Conservation (phyloP, 2,113 vertebrate genomes). For the Gavialis gangeticus region DNA sequence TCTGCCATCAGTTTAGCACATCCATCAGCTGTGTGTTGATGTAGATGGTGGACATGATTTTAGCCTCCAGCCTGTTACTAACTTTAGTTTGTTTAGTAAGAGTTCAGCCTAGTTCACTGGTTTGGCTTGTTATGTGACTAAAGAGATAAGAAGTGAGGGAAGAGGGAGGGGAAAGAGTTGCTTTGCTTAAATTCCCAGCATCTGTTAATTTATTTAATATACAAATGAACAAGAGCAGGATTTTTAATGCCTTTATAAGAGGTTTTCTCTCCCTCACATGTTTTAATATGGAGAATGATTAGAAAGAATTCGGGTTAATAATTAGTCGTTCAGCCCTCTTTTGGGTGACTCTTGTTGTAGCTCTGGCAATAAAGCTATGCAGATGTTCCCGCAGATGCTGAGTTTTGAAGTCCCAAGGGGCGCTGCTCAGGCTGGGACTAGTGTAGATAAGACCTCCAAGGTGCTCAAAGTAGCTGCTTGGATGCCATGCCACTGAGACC, state of each 20-base stretch:
- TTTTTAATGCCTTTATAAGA: not conserved
- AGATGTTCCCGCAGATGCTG: not conserved
- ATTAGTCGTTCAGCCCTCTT: not conserved
- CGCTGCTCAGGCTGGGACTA: not conserved
- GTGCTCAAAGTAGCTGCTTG: not conserved
- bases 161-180: not conserved
- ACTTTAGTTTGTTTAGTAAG: conserved; percentile 59
- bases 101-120: conserved; percentile 69
- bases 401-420: conserved; percentile 13
- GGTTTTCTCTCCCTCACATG: not conserved
- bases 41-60: conserved; percentile 62
- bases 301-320: conserved; percentile 20
- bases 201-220: conserved; percentile 65
- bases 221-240: conserved; percentile 33
- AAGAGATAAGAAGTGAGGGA: not conserved
- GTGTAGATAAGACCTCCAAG: rapidly evolving
- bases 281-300: not conserved
- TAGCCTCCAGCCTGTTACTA: conserved; percentile 73
- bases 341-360: conserved; percentile 6
- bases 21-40: conserved; percentile 47
- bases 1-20: conserved; percentile 53
- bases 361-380: not conserved
- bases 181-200: conserved; percentile 53
- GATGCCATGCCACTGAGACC: not conserved
- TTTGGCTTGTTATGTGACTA: conserved; percentile 49